These are phyloP conservation scores for Chloroceryle aenea DNA, from an alignment of 2,113 vertebrate genomes.

Conservation along the genomic window DNA sequence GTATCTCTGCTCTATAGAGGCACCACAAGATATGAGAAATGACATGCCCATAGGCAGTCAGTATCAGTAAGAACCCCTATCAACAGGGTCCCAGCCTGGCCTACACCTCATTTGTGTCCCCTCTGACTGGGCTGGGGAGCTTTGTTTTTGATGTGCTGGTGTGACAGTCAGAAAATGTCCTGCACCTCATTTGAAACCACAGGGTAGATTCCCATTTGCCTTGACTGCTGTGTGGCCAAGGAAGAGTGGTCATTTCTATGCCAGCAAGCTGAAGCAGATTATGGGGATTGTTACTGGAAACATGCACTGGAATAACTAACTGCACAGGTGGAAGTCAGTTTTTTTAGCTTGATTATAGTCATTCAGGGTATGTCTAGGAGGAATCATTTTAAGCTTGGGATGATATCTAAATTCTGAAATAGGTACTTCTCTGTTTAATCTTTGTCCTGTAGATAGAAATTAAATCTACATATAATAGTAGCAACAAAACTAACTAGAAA, in stretches of 20 bases:
- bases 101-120: accelerated
- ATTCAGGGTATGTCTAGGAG: background rate
- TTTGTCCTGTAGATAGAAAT: background rate
- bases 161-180: background rate
- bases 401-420: background rate
- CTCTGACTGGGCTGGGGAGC: accelerated
- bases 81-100: background rate
- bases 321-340: background rate
- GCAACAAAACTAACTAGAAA: background rate
- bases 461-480: background rate
- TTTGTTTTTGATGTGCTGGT: background rate
- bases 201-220: background rate
- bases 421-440: background rate
- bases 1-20: background rate
- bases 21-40: background rate
- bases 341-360: background rate
- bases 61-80: background rate
- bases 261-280: background rate
- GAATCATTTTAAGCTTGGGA: background rate
- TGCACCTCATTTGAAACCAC: background rate
- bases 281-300: background rate
- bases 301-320: background rate
- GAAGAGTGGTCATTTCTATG: background rate
- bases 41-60: background rate
- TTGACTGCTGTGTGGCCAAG: background rate